Base-by-base conservation (phyloP, 2,888 invertebrate species). In the Noctua fimbriata region DNA sequence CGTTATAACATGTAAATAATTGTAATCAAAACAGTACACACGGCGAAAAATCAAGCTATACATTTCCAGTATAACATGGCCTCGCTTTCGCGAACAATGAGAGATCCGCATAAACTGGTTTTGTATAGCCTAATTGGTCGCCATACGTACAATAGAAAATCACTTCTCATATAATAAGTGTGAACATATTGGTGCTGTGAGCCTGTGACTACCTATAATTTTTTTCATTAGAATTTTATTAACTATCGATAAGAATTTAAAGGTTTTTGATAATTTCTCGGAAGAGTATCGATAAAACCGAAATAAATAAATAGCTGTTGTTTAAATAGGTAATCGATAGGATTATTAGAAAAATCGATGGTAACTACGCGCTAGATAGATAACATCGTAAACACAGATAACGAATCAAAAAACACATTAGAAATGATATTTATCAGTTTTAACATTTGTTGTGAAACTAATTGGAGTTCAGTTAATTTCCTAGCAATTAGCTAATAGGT, bases 221-320 rank as follows among this genome's bases (percentile, higher is more conserved):
- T 44, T 44, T 74, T 88, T 83, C 81, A 76, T 84, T 88, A 77
- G 78, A 82, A 88, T 77, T 79, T 60, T 73, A 67, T 81, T 86
- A 78, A 69, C 63, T 78, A 69, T 47, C 65, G 88, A 85, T 85
- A 85, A 88, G 60, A 41, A 55, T 72, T 87, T 47, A 55, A 75
- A 66, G 36, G 63, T 72, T 60, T 76, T 73, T 32, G 18, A 70
- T 71, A 4, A 82, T 67, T 88, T 90, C 89, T 79, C 24, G 75
- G 89, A 89, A 88, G 52, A 69, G n/a, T 69, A 71, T 74, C 74
- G 69, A 87, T 49, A 41, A 72, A 44, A 82, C 80, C 78, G 52
- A 65, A 52, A 66, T 76, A 77, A 32, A 63, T 70, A 58, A 9
- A 32, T 41, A 3, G 32, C 47, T 82, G 73, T 73, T 80, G 72